Evolutionary conservation across 2,797 vertebrate species (phyloP).

Genomic region (Eutrigla gurnardus): DNA sequence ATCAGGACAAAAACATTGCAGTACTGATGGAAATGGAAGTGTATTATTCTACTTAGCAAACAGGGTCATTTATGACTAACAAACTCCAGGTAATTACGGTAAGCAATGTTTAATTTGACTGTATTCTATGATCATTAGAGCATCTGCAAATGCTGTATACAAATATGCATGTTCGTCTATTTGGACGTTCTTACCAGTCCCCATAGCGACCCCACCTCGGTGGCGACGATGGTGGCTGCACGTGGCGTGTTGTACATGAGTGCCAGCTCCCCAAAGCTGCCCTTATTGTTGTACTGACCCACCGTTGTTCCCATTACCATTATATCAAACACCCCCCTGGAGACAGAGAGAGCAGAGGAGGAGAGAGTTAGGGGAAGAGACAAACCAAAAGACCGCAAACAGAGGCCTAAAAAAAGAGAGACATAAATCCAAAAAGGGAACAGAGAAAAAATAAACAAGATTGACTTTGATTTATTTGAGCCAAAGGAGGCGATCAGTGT

Average conservation of each 20-base stretch:
- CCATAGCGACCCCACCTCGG: slow-evolving; percentile 93
- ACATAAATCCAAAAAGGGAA: not conserved
- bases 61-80: not conserved
- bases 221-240: slow-evolving; percentile 95
- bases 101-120: not conserved
- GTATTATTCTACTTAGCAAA: not conserved
- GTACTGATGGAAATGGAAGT: slow-evolving; percentile 7
- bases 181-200: slow-evolving; percentile 89
- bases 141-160: not conserved
- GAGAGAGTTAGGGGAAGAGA: not conserved
- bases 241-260: slow-evolving; percentile 99
- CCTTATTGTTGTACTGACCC: slow-evolving; percentile 94
- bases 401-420: not conserved
- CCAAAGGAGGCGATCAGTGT: not conserved
- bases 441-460: not conserved
- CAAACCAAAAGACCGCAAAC: not conserved
- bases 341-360: slow-evolving; percentile 1
- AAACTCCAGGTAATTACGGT: not conserved
- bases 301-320: slow-evolving; percentile 89
- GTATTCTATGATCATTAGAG: not conserved
- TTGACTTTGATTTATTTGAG: not conserved
- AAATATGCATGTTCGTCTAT: not conserved
- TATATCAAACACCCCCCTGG: slow-evolving; percentile 94
- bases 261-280: slow-evolving; percentile 97
- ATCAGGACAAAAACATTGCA: not conserved